phyloP scores from a whole-genome alignment of 2,888 invertebrate species.

The Teinopalpus imperialis region DNA sequence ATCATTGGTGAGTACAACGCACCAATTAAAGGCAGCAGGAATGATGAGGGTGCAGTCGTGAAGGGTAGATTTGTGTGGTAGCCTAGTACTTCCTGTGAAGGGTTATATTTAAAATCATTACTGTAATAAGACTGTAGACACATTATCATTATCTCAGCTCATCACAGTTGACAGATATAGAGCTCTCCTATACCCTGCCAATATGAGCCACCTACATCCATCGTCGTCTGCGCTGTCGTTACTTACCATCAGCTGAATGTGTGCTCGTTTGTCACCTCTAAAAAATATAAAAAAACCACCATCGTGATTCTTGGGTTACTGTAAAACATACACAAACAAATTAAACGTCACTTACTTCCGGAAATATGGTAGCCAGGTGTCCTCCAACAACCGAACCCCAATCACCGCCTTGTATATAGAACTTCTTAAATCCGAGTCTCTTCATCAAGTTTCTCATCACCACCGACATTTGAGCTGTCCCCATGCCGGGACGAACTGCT shows the following conservation, averaged over 20 bases:
- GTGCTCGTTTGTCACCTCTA: too few species aligned
- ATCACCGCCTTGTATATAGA: conserved; percentile 87
- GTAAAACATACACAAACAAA: too few species aligned
- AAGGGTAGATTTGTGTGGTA: conserved; percentile 85
- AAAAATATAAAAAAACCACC: too few species aligned
- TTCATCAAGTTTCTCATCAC: conserved; percentile 84
- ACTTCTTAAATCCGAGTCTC: conserved; percentile 83
- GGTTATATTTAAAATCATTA: neutral
- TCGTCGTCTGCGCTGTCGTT: too few species aligned
- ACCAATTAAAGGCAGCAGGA: conserved; percentile 70
- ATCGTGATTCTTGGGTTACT: too few species aligned
- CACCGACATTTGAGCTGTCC: conserved; percentile 72
- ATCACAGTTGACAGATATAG: too few species aligned
- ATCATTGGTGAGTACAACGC: conserved; percentile 80
- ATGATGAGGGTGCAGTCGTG: conserved; percentile 36
- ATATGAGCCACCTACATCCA: too few species aligned
- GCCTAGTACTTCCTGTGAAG: conserved; percentile 66
- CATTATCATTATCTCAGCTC: too few species aligned
- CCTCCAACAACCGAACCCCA: conserved; percentile 85
- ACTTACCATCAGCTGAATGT: too few species aligned
- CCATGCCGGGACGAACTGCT: conserved; percentile 81
- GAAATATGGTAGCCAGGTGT: conserved; percentile 67
- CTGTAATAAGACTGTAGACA: too few species aligned
- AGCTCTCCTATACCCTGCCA: too few species aligned
- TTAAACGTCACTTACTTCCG: conserved; percentile 52